Base-by-base conservation (phyloP, 2,888 invertebrate species). In the Callinectes sapidus region DNA sequence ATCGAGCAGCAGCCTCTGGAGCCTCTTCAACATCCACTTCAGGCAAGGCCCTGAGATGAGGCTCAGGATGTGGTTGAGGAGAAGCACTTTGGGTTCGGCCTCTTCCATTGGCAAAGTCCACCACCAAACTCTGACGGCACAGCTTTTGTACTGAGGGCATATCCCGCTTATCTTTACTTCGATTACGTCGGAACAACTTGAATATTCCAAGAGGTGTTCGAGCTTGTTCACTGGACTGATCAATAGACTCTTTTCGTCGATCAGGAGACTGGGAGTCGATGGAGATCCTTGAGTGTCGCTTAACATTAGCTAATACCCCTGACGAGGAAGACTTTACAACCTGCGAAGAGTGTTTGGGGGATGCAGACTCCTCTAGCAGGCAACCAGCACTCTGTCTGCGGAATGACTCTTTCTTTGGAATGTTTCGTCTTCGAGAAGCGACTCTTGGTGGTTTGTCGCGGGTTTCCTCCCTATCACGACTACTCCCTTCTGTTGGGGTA, bases 321-420 rank as follows among this genome's bases (percentile, higher is more conserved):
- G 92, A 89, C 18, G 94, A 94, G 18, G 94, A 90, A 39, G 94
- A 94, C 61, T 94, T 94, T 13, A 92, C 87, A 61, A 94, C 94
- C 42, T 92, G 93, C 39, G 89, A 90, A n/a, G 93, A 48, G 23
- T 85, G 88, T 18, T 81, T 35, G 55, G 77, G 61, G 16, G 71
- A 39, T 35, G 89, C 71, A 88, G 87, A 71, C 35, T 91, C 87
- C 85, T 94, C 94, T 55, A 91, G 23, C 16, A 92, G 66, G 61
- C 90, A 92, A 10, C 92, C 90, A 90, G 92, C 94, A 89, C 91
- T 94, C 42, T 92, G 94, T 71, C 92, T 89, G 28, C 93, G 92
- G 87, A 94, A 92, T 77, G 91, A 93, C 42, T 94, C 94, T 87
- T 92, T 94, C 55, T 92, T 92, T 81, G 87, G 90, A 85, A 87